phyloP scores from a whole-genome alignment of 2,797 vertebrate species.

The Prionace glauca region DNA sequence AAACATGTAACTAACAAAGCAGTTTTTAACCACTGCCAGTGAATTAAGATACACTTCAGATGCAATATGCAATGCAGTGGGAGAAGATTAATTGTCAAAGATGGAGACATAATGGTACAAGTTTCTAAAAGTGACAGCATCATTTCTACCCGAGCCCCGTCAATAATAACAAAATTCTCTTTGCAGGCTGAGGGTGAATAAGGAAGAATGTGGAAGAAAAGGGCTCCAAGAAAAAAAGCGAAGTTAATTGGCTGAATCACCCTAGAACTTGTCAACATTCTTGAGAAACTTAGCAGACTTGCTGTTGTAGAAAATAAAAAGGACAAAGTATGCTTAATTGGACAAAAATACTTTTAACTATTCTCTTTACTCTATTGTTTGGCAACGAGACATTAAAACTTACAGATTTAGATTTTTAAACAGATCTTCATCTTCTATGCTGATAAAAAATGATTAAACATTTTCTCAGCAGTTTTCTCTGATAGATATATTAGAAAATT shows the following conservation, averaged over 20 bases:
- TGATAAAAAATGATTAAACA: slow-evolving; percentile 11
- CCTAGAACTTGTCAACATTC: neutral
- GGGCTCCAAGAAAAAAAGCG: neutral
- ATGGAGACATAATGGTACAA: neutral
- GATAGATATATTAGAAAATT: slow-evolving; percentile 32
- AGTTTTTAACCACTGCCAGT: neutral
- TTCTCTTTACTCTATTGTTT: slow-evolving; percentile 17
- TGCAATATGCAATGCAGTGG: neutral
- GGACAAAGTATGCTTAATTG: neutral
- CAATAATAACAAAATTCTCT: neutral
- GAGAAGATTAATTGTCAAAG: neutral
- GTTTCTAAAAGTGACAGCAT: neutral
- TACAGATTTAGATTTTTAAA: neutral
- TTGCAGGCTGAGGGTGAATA: neutral
- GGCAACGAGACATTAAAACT: slow-evolving; percentile 6
- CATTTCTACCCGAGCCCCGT: neutral
- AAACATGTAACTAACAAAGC: neutral
- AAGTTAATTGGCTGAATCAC: neutral
- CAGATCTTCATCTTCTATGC: neutral
- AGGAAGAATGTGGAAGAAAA: neutral
- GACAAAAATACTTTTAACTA: neutral
- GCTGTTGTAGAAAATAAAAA: neutral
- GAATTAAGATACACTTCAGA: neutral
- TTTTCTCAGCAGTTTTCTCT: slow-evolving; percentile 25
- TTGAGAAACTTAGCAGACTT: neutral